Evolutionary conservation across 2,113 vertebrate species (phyloP).

Genomic region (Ptilonorhynchus violaceus): DNA sequence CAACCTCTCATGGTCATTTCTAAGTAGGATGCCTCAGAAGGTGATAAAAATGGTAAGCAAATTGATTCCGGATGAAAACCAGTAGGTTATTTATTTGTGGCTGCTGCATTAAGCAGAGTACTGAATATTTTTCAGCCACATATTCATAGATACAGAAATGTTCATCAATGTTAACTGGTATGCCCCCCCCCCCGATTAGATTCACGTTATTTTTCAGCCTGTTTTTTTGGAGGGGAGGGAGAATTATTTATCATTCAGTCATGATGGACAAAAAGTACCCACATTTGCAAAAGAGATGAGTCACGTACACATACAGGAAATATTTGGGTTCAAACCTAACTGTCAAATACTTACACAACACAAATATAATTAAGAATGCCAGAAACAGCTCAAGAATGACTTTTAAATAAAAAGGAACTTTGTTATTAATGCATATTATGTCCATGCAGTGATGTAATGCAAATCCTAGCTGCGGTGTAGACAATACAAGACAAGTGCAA

Average conservation of each 20-base stretch:
- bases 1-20: background rate
- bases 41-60: background rate
- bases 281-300: background rate
- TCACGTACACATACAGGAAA: background rate
- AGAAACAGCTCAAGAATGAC: background rate
- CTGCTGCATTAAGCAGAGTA: background rate
- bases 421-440: background rate
- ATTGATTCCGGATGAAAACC: background rate
- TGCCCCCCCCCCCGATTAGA: background rate
- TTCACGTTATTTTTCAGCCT: background rate
- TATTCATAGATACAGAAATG: background rate
- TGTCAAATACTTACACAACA: background rate
- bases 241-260: background rate
- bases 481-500: background rate
- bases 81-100: background rate
- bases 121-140: background rate
- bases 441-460: background rate
- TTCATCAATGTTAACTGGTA: background rate
- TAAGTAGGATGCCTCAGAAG: background rate
- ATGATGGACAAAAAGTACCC: background rate
- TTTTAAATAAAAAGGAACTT: background rate
- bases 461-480: background rate
- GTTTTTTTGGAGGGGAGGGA: background rate
- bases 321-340: background rate
- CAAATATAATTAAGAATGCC: background rate